phyloP scores from a whole-genome alignment of 2,888 invertebrate genomes.

The Trimorus sp. region DNA sequence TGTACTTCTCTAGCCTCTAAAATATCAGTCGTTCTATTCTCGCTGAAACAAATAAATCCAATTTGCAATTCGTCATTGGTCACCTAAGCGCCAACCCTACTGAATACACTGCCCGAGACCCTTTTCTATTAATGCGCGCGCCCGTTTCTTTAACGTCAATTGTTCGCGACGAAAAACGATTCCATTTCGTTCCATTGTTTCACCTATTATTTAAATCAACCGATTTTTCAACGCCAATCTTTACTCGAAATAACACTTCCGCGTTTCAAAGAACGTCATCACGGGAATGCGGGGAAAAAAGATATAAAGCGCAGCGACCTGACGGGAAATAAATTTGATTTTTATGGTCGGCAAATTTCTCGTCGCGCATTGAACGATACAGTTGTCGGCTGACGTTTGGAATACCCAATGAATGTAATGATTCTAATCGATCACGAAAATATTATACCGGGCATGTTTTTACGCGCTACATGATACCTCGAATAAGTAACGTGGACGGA shows the following conservation, averaged over 20 bases:
- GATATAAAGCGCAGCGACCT: background rate
- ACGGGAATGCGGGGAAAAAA: no score
- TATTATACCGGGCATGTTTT: constrained; percentile 45
- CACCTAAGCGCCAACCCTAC: constrained; percentile 21
- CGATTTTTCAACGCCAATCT: no score
- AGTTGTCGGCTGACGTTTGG: background rate
- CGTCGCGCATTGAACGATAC: background rate
- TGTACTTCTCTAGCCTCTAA: constrained; percentile 78
- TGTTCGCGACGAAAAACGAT: background rate
- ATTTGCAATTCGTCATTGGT: constrained; percentile 52
- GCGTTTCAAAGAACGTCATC: no score
- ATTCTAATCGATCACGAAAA: constrained; percentile 41
- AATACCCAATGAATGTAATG: constrained; percentile 31
- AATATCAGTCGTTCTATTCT: constrained; percentile 81
- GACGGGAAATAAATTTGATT: constrained; percentile 15
- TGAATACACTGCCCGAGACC: constrained; percentile 34
- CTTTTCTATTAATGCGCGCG: constrained; percentile 31
- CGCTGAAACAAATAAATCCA: constrained; percentile 78
- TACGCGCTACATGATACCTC: constrained; percentile 14
- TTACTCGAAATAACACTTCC: no score
- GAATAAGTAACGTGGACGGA: constrained; percentile 27
- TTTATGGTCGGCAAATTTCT: constrained; percentile 12
- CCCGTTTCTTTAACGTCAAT: constrained; percentile 9
- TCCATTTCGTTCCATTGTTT: background rate
- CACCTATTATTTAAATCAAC: no score